phyloP scores from a whole-genome alignment of 2,888 invertebrate species.

The Eretmocerus hayati region DNA sequence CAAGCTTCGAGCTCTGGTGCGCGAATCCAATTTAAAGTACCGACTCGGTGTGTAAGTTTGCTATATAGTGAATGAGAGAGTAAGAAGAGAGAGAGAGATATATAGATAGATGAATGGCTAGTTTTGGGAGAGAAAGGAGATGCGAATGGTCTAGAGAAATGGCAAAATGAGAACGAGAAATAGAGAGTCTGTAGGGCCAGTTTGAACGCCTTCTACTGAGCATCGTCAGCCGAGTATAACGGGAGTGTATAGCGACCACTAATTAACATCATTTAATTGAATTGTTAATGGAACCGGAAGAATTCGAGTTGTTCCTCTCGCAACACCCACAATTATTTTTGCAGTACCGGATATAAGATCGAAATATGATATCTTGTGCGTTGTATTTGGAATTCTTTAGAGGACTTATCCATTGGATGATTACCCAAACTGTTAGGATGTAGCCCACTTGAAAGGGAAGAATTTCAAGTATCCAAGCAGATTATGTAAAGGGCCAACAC shows the following conservation, averaged over 20 bases:
- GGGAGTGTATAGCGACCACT: conserved; percentile 23
- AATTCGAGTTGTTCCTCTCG: too few species aligned
- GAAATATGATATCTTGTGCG: too few species aligned
- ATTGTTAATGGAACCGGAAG: conserved; percentile 25
- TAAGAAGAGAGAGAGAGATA: conserved; percentile 5
- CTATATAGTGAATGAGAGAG: conserved; percentile 6
- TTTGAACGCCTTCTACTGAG: conserved; percentile 10
- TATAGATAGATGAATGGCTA: too few species aligned
- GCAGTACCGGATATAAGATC: too few species aligned
- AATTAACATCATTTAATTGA: conserved; percentile 27
- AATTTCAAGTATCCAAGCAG: too few species aligned
- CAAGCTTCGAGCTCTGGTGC: conserved; percentile 30
- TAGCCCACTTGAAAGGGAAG: too few species aligned
- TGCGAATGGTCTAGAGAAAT: conserved; percentile 13
- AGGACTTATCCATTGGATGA: too few species aligned
- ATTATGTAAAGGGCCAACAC: too few species aligned
- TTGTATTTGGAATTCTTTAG: too few species aligned
- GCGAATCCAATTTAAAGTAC: conserved; percentile 38
- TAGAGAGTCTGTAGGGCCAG: conserved; percentile 2
- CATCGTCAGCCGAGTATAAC: conserved; percentile 17
- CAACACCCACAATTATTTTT: too few species aligned
- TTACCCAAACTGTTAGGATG: too few species aligned
- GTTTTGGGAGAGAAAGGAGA: too few species aligned
- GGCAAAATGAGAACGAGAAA: conserved; percentile 8
- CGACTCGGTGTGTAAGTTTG: conserved; percentile 25